Conservation (phyloP, 2,888 invertebrate genomes). For the Epicampocera succincta region DNA sequence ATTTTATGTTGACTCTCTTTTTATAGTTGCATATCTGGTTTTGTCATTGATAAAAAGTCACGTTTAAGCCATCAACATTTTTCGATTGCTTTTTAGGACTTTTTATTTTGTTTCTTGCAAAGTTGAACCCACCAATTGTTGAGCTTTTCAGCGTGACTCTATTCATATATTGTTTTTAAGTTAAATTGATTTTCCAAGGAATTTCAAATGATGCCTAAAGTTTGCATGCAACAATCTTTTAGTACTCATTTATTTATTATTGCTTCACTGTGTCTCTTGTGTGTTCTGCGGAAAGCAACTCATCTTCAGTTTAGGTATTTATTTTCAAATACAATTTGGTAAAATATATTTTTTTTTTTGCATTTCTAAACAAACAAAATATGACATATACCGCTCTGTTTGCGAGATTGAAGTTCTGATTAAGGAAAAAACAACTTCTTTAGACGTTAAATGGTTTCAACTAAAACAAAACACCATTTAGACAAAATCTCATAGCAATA, state of each 20-base stretch:
- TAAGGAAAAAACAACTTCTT: no score
- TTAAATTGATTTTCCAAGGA: conserved; percentile 59
- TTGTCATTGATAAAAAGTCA: conserved; percentile 66
- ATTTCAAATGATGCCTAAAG: conserved; percentile 53
- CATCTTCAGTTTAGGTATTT: no score
- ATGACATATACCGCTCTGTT: no score
- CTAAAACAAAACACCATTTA: no score
- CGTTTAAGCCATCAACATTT: conserved; percentile 66
- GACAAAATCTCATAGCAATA: no score
- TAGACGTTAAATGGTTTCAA: no score
- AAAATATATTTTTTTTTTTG: no score
- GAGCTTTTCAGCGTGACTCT: conserved; percentile 41
- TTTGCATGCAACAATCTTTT: conserved; percentile 3
- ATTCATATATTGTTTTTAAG: conserved; percentile 30
- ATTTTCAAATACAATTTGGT: no score
- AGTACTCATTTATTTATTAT: conserved; percentile 12
- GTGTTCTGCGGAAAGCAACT: conserved; percentile 9
- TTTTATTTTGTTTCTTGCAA: no score
- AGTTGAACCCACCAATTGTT: conserved; percentile 56
- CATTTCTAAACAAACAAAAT: no score
- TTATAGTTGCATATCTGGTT: conserved; percentile 20
- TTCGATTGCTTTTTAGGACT: conserved; percentile 34
- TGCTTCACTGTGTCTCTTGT: not conserved
- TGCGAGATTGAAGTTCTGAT: no score
- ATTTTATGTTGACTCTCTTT: conserved; percentile 31